Conservation (phyloP, 2,797 vertebrate species). For the Percopsis omiscomaycus region DNA sequence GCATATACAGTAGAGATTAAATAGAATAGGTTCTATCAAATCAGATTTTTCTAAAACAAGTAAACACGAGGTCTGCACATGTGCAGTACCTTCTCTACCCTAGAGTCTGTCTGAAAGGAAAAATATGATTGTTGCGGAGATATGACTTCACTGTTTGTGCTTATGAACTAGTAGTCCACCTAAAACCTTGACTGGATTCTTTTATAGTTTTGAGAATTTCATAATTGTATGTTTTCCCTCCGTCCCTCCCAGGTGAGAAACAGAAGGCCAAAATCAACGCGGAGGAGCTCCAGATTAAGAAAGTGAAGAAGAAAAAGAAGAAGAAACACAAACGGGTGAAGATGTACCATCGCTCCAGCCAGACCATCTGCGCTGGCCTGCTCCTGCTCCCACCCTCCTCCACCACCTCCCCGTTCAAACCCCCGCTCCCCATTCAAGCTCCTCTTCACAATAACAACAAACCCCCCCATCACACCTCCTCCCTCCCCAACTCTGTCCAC, state of each 20-base stretch:
- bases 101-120: too few species aligned
- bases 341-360: slow-evolving; percentile 96
- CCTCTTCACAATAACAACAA: slow-evolving; percentile 73
- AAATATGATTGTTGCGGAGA: too few species aligned
- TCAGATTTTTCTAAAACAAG: too few species aligned
- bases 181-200: too few species aligned
- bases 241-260: slow-evolving; percentile 79
- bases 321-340: slow-evolving; percentile 97
- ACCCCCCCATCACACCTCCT: slow-evolving; percentile 48
- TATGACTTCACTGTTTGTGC: too few species aligned
- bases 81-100: too few species aligned
- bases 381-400: slow-evolving; percentile 71
- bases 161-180: too few species aligned
- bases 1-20: too few species aligned
- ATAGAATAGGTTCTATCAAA: too few species aligned
- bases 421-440: slow-evolving; percentile 78
- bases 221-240: background rate
- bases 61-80: too few species aligned
- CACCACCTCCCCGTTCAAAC: slow-evolving; percentile 37
- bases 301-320: slow-evolving; percentile 99
- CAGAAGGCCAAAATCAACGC: slow-evolving; percentile 86
- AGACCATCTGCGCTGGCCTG: slow-evolving; percentile 89
- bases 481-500: slow-evolving; percentile 37
- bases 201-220: background rate
- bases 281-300: slow-evolving; percentile 93